Conservation (phyloP, 1,140 invertebrate genomes). For the Brachionus rubens region DNA sequence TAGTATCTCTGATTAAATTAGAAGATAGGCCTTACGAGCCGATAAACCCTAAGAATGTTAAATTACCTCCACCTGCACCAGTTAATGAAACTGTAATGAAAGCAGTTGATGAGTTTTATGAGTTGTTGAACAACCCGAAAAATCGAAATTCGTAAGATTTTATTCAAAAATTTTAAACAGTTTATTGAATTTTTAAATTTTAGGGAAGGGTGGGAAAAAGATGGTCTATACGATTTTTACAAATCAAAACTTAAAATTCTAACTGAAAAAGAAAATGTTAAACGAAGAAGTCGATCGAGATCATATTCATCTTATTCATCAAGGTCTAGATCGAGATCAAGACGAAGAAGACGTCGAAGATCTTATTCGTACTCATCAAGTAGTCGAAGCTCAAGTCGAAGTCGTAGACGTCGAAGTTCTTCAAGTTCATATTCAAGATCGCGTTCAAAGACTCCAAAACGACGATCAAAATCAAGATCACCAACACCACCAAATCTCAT, state of each 20-base stretch:
- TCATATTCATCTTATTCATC: constrained; percentile 48
- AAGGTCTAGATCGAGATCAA: constrained; percentile 48
- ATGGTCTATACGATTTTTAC: constrained; percentile 93
- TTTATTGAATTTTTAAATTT: constrained; percentile 51
- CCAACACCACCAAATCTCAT: constrained; percentile 70
- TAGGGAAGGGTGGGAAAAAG: constrained; percentile 94
- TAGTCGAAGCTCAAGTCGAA: neutral
- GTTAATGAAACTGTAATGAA: constrained; percentile 83
- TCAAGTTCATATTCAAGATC: constrained; percentile 57
- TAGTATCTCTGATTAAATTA: constrained; percentile 87
- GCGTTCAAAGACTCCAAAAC: constrained; percentile 48
- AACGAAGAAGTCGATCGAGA: constrained; percentile 45
- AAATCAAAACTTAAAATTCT: constrained; percentile 71
- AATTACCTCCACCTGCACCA: constrained; percentile 84
- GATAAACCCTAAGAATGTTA: constrained; percentile 80
- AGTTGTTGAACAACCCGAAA: constrained; percentile 78
- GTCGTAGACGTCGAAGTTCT: constrained; percentile 49
- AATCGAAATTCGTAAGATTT: constrained; percentile 74
- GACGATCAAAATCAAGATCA: constrained; percentile 62
- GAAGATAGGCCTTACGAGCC: constrained; percentile 85
- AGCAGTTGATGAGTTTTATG: constrained; percentile 91
- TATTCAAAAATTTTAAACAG: constrained; percentile 10
- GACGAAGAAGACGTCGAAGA: constrained; percentile 7
- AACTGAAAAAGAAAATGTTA: constrained; percentile 70
- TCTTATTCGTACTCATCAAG: constrained; percentile 18